Conservation (phyloP, 2,888 invertebrate genomes). For the Lordiphosa andalusiaca region DNA sequence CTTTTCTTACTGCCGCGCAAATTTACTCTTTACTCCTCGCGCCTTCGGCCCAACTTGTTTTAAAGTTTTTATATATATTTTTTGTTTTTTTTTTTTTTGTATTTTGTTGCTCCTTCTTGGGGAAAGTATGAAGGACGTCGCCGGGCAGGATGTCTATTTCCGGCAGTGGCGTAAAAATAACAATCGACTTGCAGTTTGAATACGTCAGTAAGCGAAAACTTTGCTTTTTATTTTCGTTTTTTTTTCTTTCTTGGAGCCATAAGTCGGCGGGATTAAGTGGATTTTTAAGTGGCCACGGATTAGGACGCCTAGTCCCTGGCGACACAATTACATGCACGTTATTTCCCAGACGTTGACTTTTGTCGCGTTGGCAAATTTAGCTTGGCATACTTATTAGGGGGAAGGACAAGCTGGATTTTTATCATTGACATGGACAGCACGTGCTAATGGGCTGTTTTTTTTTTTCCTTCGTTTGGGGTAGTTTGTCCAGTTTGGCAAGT, state of each 20-base stretch:
- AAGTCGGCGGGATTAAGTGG: slow-evolving; percentile 68
- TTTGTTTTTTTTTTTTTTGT: slow-evolving; percentile 4
- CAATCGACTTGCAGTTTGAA: slow-evolving; percentile 74
- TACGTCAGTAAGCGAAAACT: slow-evolving; percentile 47
- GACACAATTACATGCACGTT: slow-evolving; percentile 71
- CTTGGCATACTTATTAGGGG: slow-evolving; percentile 4
- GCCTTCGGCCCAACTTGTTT: background rate
- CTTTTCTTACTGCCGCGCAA: slow-evolving; percentile 46
- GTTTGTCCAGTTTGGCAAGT: too few relatives aligned
- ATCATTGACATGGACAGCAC: slow-evolving; percentile 67
- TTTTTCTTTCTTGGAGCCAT: slow-evolving; percentile 14
- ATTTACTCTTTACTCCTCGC: slow-evolving; percentile 31
- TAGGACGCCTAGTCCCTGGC: slow-evolving; percentile 55
- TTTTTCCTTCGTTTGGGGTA: background rate
- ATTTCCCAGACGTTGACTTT: slow-evolving; percentile 12
- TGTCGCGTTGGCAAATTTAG: slow-evolving; percentile 17
- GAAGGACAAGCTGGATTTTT: slow-evolving; percentile 19
- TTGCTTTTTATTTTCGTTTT: slow-evolving; percentile 23
- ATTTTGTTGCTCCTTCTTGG: slow-evolving; percentile 13
- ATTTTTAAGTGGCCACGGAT: slow-evolving; percentile 71
- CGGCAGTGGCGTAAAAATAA: slow-evolving; percentile 69
- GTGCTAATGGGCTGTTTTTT: slow-evolving; percentile 54
- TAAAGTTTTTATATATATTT: background rate
- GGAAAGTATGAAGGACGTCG: slow-evolving; percentile 15
- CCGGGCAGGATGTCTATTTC: slow-evolving; percentile 55